phyloP scores from a whole-genome alignment of 2,113 vertebrate genomes.

The Takifugu bimaculatus region DNA sequence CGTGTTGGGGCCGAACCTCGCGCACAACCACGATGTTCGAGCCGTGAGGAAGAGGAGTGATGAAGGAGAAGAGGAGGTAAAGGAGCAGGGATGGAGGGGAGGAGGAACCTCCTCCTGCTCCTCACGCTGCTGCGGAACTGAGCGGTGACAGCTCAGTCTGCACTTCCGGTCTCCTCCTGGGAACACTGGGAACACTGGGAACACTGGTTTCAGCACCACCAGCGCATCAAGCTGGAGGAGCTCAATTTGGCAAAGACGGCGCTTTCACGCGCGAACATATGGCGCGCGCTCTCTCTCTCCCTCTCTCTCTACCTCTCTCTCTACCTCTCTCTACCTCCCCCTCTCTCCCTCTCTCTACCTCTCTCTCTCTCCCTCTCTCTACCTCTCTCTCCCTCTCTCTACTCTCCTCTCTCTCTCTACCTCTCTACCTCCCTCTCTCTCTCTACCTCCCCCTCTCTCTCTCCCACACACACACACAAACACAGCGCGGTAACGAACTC shows the following conservation, averaged over 20 bases:
- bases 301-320: too few species aligned
- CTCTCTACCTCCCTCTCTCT: too few species aligned
- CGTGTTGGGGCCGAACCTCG: constrained; percentile 27
- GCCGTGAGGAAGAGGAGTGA: background rate
- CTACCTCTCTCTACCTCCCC: too few species aligned
- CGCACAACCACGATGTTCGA: constrained; percentile 4
- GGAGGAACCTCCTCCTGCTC: background rate
- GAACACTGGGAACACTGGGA: constrained; percentile 25
- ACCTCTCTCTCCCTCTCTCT: too few species aligned
- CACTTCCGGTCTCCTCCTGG: constrained; percentile 10
- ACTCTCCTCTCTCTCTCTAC: too few species aligned
- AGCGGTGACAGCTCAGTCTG: constrained; percentile 27
- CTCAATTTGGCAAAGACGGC: constrained; percentile 10
- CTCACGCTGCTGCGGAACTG: constrained; percentile 10
- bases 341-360: too few species aligned
- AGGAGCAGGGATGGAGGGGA: background rate
- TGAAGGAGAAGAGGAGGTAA: background rate
- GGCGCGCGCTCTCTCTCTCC: background rate
- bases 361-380: too few species aligned
- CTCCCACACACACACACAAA: too few species aligned
- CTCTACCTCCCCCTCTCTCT: too few species aligned
- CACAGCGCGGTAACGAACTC: too few species aligned
- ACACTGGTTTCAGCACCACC: constrained; percentile 23
- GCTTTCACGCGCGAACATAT: constrained; percentile 36
- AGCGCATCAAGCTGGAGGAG: constrained; percentile 27